A percentile compares a stretch with the other conserved stretches of the same genome.
Evolutionary conservation across 2,113 vertebrate species (phyloP).

Genomic region (Odocoileus hemionus): DNA sequence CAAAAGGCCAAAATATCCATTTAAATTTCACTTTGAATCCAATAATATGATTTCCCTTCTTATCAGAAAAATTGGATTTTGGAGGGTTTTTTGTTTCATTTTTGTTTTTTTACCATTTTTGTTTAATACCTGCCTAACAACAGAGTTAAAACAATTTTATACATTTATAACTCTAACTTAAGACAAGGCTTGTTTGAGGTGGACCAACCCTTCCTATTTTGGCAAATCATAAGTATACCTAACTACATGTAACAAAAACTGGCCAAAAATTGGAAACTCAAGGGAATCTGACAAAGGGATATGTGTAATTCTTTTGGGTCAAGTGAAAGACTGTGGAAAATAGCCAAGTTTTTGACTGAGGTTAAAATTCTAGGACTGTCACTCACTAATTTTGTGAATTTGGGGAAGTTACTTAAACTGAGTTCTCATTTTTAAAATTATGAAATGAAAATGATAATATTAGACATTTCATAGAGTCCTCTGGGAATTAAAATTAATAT

Average conservation of each 20-base stretch:
- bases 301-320: not conserved
- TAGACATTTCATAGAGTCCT: not conserved
- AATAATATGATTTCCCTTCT: not conserved
- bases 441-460: not conserved
- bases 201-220: not conserved
- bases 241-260: not conserved
- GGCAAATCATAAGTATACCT: not conserved
- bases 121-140: not conserved
- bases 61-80: not conserved
- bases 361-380: not conserved
- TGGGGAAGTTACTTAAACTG: not conserved
- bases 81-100: not conserved
- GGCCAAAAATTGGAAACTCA: not conserved
- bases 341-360: not conserved
- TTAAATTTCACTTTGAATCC: not conserved
- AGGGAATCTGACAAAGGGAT: not conserved
- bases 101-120: not conserved
- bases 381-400: not conserved
- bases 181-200: not conserved
- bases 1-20: not conserved
- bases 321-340: not conserved
- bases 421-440: not conserved
- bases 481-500: not conserved
- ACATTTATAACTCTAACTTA: not conserved
- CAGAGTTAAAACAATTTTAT: not conserved